Conservation (phyloP, 2,113 vertebrate species). For the Semnornis frantzii region DNA sequence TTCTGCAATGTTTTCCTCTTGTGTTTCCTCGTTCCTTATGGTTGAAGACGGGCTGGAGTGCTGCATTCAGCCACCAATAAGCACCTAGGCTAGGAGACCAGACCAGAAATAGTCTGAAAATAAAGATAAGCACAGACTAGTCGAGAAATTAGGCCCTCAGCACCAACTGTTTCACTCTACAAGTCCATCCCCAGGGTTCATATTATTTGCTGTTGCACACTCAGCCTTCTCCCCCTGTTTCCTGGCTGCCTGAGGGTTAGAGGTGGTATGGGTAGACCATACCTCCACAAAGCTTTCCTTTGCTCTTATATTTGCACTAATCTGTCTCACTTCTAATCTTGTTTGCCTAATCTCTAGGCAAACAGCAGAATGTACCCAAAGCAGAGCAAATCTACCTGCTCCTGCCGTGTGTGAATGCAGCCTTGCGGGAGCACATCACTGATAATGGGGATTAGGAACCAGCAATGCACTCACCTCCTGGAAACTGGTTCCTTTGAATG, state of each 20-base stretch:
- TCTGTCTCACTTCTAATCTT: background rate
- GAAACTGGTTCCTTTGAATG: background rate
- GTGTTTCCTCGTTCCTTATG: background rate
- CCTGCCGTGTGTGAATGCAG: background rate
- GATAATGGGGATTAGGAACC: background rate
- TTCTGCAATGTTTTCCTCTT: background rate
- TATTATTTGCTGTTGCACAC: accelerated
- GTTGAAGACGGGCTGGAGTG: background rate
- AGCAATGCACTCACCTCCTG: background rate
- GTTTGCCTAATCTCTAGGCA: background rate
- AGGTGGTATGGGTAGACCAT: background rate
- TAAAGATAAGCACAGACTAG: background rate
- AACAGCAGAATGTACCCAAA: background rate
- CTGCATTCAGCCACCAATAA: background rate
- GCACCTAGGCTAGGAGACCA: background rate
- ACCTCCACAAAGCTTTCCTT: background rate
- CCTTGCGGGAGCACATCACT: background rate
- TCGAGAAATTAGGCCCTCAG: background rate
- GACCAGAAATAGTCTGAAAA: background rate
- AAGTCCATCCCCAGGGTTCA: background rate
- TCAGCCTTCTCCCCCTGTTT: background rate
- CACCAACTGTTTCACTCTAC: background rate
- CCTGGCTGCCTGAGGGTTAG: background rate
- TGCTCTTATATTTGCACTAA: background rate
- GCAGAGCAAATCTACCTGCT: background rate